Evolutionary conservation across 1,140 invertebrate genomes (phyloP), one percentile per base, ranked within the genome.

Genomic region (Ceratina australensis): DNA sequence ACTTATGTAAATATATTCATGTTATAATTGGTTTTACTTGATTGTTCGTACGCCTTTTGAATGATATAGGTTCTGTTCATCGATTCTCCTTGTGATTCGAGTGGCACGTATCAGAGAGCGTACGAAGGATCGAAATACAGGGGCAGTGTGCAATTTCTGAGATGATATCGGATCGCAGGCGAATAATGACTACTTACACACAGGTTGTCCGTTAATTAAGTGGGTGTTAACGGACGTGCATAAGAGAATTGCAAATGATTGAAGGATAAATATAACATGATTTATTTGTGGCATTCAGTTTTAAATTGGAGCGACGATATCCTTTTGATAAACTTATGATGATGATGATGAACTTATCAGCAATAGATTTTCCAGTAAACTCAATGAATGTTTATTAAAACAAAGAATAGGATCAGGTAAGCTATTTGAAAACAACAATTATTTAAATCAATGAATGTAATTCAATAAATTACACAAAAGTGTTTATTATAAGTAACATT

Each of bases 121-220:
- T 59, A 42, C 10, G 24, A 15, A 15, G 13, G n/a, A 28, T 33
- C 33, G 28, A 18, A 22, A 47, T 42, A 56, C 49, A 7, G 1
- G 24, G 15, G 22, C 18, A 49, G 50, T 78, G 49, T 77, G 24
- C 22, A 10, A 26, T 72, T 78, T 72, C 59, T 24, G 50, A 72
- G 49, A 18, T 56, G 68, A 64, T 12, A 64, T 15, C 22, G 49
- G 49, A 64, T 78, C 50, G 22, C 5, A 4, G 22, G 22, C 18
- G 67, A 54, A 50, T 60, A 72, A 72, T 72, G 64, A 28, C 8
- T 12, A 42, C 3, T 42, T 7, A 42, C 68, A 56, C 67, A 78
- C 59, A 49, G 68, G 75, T 54, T 26, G 67, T 24, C 1, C 26
- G 47, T 16, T 12, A 61, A 15, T 69, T 76, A n/a, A 60, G 26